Base-by-base conservation (phyloP, 53 echinoderm and acorn worm genomes). In the Apostichopus leukothele region DNA sequence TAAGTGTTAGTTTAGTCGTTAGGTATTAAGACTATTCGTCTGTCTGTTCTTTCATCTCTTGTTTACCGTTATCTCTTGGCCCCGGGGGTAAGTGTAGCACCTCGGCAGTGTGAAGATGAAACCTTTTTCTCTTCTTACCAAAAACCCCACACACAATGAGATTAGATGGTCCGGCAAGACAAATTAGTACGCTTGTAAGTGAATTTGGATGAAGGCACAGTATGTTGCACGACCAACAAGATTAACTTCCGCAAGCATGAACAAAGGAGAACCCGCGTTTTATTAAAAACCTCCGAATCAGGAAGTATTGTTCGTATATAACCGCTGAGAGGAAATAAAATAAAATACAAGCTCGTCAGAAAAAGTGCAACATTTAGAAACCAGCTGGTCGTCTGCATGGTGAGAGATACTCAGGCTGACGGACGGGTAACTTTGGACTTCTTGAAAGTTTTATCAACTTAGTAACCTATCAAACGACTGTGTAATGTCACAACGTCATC, bases 181-280 rank as follows among this genome's bases (percentile, higher is more conserved):
- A 81, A 81, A 81, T 81, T 81, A 81, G 81, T 25, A 59, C 18
- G 54, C 54, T 16, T 54, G 20, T 81, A 81, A 81, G 81, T 81
- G 81, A 81, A 81, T 81, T 81, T 81, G 55, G 81, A 81, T 81
- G 81, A 81, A 55, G 81, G 54, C 81, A 81, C 81, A 59, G 81
- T 20, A 54, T 81, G 81, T 81, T 81, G n/a, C 23, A 81, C 81
- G 81, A 81, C 81, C 81, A 59, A 81, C 55, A n/a, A 59, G 81
- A 81, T 81, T 81, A 81, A 59, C 81, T 81, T 81, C 81, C 81
- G 81, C 81, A 21, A 54, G 54, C 51, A n/a, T 81, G 81, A 81
- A 81, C 81, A 81, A 81, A 81, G 81, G 23, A 54, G 21, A 22
- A 54, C 59, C 81, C 54, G 81, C 81, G 55, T n/a, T 54, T 81